Evolutionary conservation across 2,888 invertebrate genomes (phyloP).

Genomic region (Lutraria lutraria): DNA sequence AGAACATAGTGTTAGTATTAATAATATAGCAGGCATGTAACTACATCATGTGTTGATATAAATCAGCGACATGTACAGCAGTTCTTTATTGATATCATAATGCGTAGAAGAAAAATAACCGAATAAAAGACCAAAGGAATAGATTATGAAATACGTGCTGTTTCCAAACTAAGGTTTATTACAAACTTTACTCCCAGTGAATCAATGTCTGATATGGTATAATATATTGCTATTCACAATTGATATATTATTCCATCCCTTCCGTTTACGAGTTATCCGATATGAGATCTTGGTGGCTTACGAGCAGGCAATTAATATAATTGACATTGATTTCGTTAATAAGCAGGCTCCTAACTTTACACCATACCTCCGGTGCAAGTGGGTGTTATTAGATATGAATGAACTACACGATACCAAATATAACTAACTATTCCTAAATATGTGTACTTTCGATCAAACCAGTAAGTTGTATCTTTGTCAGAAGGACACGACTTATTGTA

Average conservation of each 20-base stretch:
- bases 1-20: too few species aligned
- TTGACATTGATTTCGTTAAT: neutral
- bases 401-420: neutral
- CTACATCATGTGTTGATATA: too few species aligned
- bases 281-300: neutral
- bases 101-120: too few species aligned
- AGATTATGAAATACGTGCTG: neutral
- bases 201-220: neutral
- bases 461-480: neutral
- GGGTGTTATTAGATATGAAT: neutral
- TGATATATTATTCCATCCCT: neutral
- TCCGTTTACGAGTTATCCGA: neutral
- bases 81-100: too few species aligned
- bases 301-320: conserved; percentile 16
- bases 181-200: neutral
- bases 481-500: neutral
- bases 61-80: too few species aligned
- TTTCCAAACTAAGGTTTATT: neutral
- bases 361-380: neutral
- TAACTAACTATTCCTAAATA: neutral
- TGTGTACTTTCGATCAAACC: neutral
- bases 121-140: too few species aligned
- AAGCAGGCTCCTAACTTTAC: neutral
- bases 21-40: too few species aligned
- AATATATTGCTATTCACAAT: neutral